Conservation (phyloP, 92 coral and sea anemone genomes). For the Epizoanthus stellaris region DNA sequence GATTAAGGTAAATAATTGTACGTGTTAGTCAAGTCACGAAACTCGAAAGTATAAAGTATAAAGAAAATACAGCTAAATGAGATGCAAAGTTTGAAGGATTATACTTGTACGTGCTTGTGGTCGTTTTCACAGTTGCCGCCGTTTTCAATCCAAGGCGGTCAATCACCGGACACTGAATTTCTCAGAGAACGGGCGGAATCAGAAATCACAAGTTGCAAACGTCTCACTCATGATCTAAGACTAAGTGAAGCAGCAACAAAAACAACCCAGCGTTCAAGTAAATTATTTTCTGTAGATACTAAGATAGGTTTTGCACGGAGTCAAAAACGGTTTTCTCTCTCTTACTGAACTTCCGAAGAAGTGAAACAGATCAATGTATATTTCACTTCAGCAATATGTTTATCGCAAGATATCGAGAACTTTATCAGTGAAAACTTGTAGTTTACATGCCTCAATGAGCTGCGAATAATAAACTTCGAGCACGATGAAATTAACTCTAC, state of each 20-base stretch:
- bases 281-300: background rate
- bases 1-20: conserved; percentile 1
- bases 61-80: background rate
- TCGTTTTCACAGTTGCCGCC: no score
- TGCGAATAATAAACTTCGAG: conserved; percentile 57
- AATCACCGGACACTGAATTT: no score
- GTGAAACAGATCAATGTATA: conserved; percentile 16
- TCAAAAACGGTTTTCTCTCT: background rate
- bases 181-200: no score
- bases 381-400: conserved; percentile 30
- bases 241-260: no score
- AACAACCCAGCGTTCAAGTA: no score
- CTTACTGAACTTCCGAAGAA: background rate
- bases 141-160: no score
- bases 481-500: conserved; percentile 66
- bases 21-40: conserved; percentile 2
- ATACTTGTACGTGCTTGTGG: background rate
- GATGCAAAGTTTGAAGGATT: conserved; percentile 4
- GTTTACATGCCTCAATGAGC: conserved; percentile 48
- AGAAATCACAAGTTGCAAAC: no score
- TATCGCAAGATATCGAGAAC: conserved; percentile 46
- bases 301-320: background rate
- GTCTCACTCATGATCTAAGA: no score
- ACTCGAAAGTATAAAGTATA: background rate
- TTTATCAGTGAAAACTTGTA: conserved; percentile 38